phyloP scores from a whole-genome alignment of 64 coral and sea anemone species.

The Pachyseris speciosa region DNA sequence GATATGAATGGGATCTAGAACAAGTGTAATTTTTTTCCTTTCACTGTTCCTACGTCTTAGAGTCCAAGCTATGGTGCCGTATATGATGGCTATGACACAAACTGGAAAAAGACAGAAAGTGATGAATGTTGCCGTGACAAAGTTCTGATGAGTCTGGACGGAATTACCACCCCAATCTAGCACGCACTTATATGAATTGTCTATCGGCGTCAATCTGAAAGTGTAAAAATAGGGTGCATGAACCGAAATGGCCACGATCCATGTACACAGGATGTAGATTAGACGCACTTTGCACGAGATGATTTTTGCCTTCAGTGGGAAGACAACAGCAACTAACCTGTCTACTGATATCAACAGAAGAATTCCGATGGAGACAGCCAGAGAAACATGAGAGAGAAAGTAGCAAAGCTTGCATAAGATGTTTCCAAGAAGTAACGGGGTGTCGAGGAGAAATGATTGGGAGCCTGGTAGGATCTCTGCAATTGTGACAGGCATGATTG shows the following conservation, averaged over 20 bases:
- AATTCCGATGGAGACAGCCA: constrained; percentile 19
- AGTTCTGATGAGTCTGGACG: not conserved
- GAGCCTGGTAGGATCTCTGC: not conserved
- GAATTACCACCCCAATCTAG: not conserved
- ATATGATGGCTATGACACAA: not conserved
- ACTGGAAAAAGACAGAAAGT: not conserved
- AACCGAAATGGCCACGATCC: constrained; percentile 12
- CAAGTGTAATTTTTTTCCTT: too few relatives aligned
- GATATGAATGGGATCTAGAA: too few relatives aligned
- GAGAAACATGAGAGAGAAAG: constrained; percentile 28
- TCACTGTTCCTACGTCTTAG: not conserved
- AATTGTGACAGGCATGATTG: not conserved
- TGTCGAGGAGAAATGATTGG: not conserved
- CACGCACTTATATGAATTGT: not conserved
- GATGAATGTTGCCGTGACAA: not conserved
- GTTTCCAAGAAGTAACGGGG: not conserved
- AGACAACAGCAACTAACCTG: constrained; percentile 12
- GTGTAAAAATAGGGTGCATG: constrained; percentile 12
- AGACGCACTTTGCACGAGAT: not conserved
- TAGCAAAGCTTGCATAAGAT: constrained; percentile 35
- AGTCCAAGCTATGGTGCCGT: not conserved
- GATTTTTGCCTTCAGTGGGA: constrained; percentile 7
- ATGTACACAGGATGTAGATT: constrained; percentile 4
- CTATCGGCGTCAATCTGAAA: not conserved
- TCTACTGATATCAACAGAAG: constrained; percentile 27